These are phyloP conservation scores for Drosophila histrio DNA, from an alignment of 2,888 invertebrate genomes.

Conservation along the genomic window DNA sequence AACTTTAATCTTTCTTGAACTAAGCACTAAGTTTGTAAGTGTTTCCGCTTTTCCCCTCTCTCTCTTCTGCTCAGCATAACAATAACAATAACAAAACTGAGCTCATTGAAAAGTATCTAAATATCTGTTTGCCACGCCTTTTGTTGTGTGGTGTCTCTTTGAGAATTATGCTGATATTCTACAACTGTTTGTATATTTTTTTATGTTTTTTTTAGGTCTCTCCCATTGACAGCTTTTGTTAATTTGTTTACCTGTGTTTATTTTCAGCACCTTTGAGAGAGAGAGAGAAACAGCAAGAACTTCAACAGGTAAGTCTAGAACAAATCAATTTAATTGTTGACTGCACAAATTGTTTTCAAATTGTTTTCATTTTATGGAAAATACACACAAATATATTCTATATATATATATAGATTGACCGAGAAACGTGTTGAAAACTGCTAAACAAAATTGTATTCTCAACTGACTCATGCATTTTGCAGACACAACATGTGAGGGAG, in stretches of 20 bases:
- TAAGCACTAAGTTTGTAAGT: constrained; percentile 32
- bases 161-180: constrained; percentile 28
- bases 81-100: constrained; percentile 55
- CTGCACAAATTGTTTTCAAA: constrained; percentile 12
- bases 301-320: constrained; percentile 41
- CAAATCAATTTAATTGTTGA: constrained; percentile 51
- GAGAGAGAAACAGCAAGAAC: not conserved
- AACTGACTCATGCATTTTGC: constrained; percentile 58
- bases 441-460: constrained; percentile 52
- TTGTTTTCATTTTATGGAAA: constrained; percentile 38
- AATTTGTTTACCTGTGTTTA: constrained; percentile 69
- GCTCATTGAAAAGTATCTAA: constrained; percentile 64
- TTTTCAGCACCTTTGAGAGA: constrained; percentile 41
- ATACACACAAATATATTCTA: not conserved
- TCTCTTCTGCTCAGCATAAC: constrained; percentile 23
- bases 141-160: constrained; percentile 1
- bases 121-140: constrained; percentile 50
- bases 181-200: constrained; percentile 59
- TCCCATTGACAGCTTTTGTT: constrained; percentile 18
- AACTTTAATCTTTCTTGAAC: constrained; percentile 38
- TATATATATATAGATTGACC: constrained; percentile 6
- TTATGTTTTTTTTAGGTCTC: constrained; percentile 29
- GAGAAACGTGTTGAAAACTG: constrained; percentile 66
- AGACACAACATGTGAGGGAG: constrained; percentile 25
- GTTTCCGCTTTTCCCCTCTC: constrained; percentile 48